Evolutionary conservation across 2,113 vertebrate species (phyloP).

Genomic region (Oenanthe melanoleuca): DNA sequence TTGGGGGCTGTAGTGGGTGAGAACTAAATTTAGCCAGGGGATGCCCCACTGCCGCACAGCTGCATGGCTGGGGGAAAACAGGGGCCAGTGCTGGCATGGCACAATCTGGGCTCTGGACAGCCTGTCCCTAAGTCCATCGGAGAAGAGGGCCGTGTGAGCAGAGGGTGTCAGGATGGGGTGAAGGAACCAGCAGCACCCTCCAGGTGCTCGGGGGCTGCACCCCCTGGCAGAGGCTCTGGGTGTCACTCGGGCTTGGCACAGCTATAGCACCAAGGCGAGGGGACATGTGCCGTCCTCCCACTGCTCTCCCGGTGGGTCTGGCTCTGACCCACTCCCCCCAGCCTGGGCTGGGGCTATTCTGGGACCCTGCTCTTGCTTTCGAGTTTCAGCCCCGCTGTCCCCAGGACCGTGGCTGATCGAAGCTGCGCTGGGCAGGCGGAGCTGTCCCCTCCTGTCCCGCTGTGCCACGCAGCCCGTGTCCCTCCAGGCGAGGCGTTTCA

Average conservation of each 20-base stretch:
- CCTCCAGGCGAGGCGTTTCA: not conserved
- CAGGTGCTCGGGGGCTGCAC: not conserved
- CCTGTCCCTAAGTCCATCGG: not conserved
- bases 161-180: fast-evolving
- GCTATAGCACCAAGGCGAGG: fast-evolving
- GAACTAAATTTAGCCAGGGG: slow-evolving; percentile 59
- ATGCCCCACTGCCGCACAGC: not conserved
- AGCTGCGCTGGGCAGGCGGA: not conserved
- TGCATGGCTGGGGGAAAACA: not conserved
- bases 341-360: not conserved
- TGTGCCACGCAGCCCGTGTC: not conserved
- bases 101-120: not conserved
- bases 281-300: fast-evolving
- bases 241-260: fast-evolving
- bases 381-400: slow-evolving; percentile 37
- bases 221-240: fast-evolving
- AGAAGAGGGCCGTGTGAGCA: fast-evolving
- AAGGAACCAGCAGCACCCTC: not conserved
- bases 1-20: not conserved
- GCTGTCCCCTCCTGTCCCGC: not conserved
- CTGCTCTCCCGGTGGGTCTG: fast-evolving
- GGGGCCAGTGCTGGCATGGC: not conserved
- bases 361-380: slow-evolving; percentile 7
- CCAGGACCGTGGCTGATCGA: not conserved
- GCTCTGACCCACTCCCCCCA: not conserved